These are phyloP conservation scores for Caradrina kadenii DNA, from an alignment of 2,888 invertebrate genomes.

Conservation along the genomic window DNA sequence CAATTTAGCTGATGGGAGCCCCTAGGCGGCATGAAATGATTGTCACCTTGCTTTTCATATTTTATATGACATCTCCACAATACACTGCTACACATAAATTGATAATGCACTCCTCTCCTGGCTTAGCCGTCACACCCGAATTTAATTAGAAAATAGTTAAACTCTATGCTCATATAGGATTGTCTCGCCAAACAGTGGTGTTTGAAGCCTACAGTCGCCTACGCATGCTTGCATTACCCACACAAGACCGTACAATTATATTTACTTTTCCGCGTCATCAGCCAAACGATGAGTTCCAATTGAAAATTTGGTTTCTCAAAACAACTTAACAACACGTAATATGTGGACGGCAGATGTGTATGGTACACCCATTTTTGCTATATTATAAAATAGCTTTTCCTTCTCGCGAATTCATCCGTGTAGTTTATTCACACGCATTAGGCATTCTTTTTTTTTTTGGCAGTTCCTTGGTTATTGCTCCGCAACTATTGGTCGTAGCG, in stretches of 20 bases:
- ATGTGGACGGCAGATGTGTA: background rate
- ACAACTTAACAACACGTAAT: constrained; percentile 19
- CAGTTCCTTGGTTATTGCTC: too few relatives aligned
- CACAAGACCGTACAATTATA: constrained; percentile 43
- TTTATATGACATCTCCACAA: background rate
- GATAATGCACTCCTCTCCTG: constrained; percentile 11
- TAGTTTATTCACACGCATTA: too few relatives aligned
- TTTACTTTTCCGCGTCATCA: constrained; percentile 57
- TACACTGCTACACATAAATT: background rate
- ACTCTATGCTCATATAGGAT: constrained; percentile 40
- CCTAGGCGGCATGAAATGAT: too few relatives aligned
- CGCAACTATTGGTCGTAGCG: too few relatives aligned
- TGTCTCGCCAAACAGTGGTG: constrained; percentile 54
- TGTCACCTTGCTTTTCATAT: background rate
- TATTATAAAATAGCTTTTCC: too few relatives aligned
- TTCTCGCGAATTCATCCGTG: too few relatives aligned
- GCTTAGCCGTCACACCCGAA: constrained; percentile 26
- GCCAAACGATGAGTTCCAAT: constrained; percentile 48
- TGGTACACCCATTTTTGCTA: background rate
- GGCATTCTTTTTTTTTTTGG: too few relatives aligned
- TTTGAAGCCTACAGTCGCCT: constrained; percentile 53
- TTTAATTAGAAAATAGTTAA: constrained; percentile 37
- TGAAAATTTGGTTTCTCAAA: constrained; percentile 42
- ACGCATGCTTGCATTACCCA: constrained; percentile 58
- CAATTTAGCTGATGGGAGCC: too few relatives aligned